phyloP scores from a whole-genome alignment of 2,113 vertebrate species.

The Solea solea region DNA sequence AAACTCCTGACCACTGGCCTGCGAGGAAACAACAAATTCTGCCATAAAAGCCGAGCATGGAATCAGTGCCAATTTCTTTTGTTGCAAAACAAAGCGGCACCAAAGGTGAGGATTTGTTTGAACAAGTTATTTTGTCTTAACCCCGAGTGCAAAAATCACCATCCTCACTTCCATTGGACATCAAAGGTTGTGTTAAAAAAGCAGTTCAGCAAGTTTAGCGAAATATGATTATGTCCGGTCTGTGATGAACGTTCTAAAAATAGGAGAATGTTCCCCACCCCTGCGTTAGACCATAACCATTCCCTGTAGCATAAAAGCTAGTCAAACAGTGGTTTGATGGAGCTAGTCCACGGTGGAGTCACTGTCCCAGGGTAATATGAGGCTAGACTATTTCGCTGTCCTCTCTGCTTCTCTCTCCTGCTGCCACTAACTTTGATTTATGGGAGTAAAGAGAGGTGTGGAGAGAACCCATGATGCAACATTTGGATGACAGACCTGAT shows the following conservation, averaged over 20 bases:
- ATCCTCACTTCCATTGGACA: background rate
- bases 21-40: background rate
- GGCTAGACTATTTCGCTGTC: slow-evolving; percentile 29
- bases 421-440: slow-evolving; percentile 62
- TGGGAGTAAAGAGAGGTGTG: slow-evolving; percentile 47
- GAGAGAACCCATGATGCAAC: slow-evolving; percentile 58
- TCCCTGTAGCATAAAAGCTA: too few relatives aligned
- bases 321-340: too few relatives aligned
- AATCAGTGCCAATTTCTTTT: too few relatives aligned
- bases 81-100: too few relatives aligned
- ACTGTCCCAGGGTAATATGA: slow-evolving; percentile 38
- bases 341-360: slow-evolving; percentile 2
- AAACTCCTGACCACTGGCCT: background rate
- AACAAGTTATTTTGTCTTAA: background rate
- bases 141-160: too few relatives aligned
- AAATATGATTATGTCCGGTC: background rate
- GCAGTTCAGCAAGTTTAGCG: background rate
- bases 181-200: background rate
- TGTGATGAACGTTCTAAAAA: background rate
- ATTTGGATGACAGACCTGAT: slow-evolving; percentile 74
- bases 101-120: background rate
- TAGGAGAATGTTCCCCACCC: background rate
- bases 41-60: too few relatives aligned
- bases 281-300: too few relatives aligned
- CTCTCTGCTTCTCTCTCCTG: slow-evolving; percentile 27